These are phyloP conservation scores for Trachurus trachurus DNA, from an alignment of 2,797 vertebrate genomes.

Conservation along the genomic window DNA sequence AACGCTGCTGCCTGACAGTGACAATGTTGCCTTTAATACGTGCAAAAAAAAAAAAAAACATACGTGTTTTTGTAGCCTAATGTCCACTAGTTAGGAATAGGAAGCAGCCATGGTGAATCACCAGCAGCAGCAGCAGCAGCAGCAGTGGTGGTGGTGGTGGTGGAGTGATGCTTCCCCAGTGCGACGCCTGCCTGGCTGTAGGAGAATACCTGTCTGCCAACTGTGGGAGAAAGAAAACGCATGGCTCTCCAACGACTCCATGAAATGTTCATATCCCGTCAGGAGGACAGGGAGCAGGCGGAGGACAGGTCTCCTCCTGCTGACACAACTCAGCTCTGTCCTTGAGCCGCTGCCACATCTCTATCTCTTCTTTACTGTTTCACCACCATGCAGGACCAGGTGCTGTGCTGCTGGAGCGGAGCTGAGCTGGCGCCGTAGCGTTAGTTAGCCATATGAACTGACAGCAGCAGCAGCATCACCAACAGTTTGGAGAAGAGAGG, in stretches of 20 bases:
- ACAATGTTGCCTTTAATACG: neutral
- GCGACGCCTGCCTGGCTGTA: conserved; percentile 81
- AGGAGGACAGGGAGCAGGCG: conserved; percentile 27
- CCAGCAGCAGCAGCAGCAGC: conserved; percentile 39
- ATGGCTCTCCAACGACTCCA: conserved; percentile 73
- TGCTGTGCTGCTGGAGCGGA: conserved; percentile 21
- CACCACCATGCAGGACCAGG: no score
- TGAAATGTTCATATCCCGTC: conserved; percentile 57
- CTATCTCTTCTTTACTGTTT: conserved; percentile 37
- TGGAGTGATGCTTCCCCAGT: conserved; percentile 58
- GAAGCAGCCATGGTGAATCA: conserved; percentile 61
- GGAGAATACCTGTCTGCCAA: conserved; percentile 79
- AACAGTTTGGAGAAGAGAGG: conserved; percentile 54
- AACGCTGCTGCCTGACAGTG: neutral
- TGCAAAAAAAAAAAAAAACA: conserved; percentile 13
- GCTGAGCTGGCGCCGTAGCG: conserved; percentile 49
- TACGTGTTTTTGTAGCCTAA: no score
- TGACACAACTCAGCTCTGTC: conserved; percentile 21
- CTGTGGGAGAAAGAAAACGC: conserved; percentile 71
- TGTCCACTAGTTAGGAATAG: conserved; percentile 39
- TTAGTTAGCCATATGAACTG: conserved; percentile 59
- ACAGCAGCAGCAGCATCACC: conserved; percentile 66
- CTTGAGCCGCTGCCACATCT: conserved; percentile 55
- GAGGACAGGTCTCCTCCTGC: conserved; percentile 18
- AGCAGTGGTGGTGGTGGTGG: neutral